These are phyloP conservation scores for Kryphioiulus occultus DNA, from an alignment of 2,888 invertebrate species.

Conservation along the genomic window DNA sequence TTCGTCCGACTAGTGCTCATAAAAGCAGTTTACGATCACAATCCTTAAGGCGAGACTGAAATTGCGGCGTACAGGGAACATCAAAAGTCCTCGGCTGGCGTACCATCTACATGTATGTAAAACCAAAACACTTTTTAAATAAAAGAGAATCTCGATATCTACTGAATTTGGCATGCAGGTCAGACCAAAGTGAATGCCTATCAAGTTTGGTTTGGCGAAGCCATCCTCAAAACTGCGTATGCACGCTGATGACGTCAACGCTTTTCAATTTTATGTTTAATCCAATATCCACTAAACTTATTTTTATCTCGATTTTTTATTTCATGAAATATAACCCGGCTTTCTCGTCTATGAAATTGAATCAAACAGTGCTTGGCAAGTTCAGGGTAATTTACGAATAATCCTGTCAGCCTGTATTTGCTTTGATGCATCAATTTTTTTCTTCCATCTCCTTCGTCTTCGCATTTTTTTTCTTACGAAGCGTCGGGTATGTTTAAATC, in stretches of 20 bases:
- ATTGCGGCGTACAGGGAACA: too few species aligned
- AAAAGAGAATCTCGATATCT: not conserved
- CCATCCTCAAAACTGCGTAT: not conserved
- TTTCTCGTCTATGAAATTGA: conserved; percentile 23
- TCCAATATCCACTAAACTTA: not conserved
- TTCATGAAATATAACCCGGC: not conserved
- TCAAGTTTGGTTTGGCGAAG: not conserved
- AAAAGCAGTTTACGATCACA: too few species aligned
- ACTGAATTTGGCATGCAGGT: not conserved
- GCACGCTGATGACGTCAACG: not conserved
- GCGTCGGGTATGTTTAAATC: not conserved
- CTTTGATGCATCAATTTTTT: conserved; percentile 12
- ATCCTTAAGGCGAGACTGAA: too few species aligned
- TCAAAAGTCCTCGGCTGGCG: not conserved
- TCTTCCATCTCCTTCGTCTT: not conserved
- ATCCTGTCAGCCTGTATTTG: conserved; percentile 23
- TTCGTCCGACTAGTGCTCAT: too few species aligned
- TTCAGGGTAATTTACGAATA: conserved; percentile 23
- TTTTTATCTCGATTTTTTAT: not conserved
- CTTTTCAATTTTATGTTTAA: not conserved
- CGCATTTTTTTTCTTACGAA: not conserved
- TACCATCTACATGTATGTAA: not conserved
- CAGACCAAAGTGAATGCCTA: not conserved
- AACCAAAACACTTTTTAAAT: not conserved
- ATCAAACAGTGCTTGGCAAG: conserved; percentile 23